Base-by-base conservation (phyloP, 2,888 invertebrate species). In the Eupithecia vulgata region DNA sequence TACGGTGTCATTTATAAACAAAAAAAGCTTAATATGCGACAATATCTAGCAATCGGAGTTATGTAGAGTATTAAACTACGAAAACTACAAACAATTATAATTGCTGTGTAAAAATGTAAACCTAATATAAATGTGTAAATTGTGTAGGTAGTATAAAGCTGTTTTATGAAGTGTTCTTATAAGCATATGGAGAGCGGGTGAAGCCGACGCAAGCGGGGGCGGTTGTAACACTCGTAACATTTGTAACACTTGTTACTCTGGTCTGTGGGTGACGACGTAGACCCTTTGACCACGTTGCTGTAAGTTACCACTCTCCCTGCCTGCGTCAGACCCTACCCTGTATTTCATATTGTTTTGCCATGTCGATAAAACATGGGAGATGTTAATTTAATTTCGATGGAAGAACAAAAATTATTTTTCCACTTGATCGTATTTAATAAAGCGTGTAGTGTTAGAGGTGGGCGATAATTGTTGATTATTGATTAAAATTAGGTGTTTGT, bases 401-500 rank as follows among this genome's bases (percentile, higher is more conserved):
- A 90, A 86, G 90, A 92, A 91, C 90, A 90, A 92, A 92, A 91
- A 92, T 87, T 94, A 94, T 94, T 94, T 94, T 94, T 94, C 93
- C 94, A 94, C 93, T 94, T 88, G 92, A 92, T 90, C 90, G 91
- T 92, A 92, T 88, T 88, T 86, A 89, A 86, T 87, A 90, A 90
- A 88, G 91, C 91, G 91, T 90, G 92, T 93, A 93, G 92, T 90
- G 89, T 91, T 93, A 93, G 92, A 89, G 90, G 87, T 88, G 92
- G 91, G 91, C 92, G 93, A 90, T 91, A 91, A 93, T 94, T 94
- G 94, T 94, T 94, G 94, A 94, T 94, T 94, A 94, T 94, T 94
- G 94, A 92, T 91, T 92, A 93, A 93, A 91, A 91, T 93, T 93
- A 91, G 77, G 89, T 91, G 91, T 93, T 92, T 88, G 90, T 90